phyloP scores from a whole-genome alignment of 1,140 invertebrate genomes.

The Acromyrmex echinatior region DNA sequence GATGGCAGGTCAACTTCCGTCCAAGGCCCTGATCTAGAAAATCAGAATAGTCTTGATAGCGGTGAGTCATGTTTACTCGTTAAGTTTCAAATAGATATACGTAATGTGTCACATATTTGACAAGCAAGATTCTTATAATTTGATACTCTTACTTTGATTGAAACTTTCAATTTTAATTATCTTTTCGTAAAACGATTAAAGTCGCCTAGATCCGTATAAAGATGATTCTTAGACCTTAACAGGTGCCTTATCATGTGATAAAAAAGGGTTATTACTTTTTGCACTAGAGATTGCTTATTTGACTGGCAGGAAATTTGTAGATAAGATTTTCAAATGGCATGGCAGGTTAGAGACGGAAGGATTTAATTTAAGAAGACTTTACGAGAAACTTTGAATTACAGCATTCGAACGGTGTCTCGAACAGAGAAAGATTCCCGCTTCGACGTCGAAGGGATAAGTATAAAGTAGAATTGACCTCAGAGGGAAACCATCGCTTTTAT shows the following conservation, averaged over 20 bases:
- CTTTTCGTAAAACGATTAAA: slow-evolving; percentile 7
- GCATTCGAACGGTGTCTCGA: not conserved
- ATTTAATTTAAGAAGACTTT: slow-evolving; percentile 23
- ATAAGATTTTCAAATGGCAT: slow-evolving; percentile 45
- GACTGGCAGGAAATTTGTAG: slow-evolving; percentile 37
- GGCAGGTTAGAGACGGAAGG: slow-evolving; percentile 1
- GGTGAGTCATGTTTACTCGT: slow-evolving; percentile 74
- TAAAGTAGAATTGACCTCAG: slow-evolving; percentile 45
- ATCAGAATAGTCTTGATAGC: slow-evolving; percentile 83
- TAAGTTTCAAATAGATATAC: not conserved
- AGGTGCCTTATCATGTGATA: slow-evolving; percentile 43
- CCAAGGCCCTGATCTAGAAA: slow-evolving; percentile 79
- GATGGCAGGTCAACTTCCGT: slow-evolving; percentile 73
- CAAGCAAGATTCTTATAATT: not conserved
- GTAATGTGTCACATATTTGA: no score
- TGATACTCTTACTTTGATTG: not conserved
- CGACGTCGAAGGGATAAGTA: slow-evolving; percentile 28
- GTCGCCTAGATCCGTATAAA: slow-evolving; percentile 23
- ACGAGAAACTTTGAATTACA: slow-evolving; percentile 43
- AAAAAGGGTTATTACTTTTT: slow-evolving; percentile 55
- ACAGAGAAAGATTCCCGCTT: slow-evolving; percentile 1
- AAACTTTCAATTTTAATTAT: slow-evolving; percentile 27
- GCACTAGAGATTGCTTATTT: slow-evolving; percentile 51
- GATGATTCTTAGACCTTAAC: slow-evolving; percentile 54
- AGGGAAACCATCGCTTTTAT: slow-evolving; percentile 25